Base-by-base conservation (phyloP, 2,888 invertebrate species). In the Pyrgus malvae region DNA sequence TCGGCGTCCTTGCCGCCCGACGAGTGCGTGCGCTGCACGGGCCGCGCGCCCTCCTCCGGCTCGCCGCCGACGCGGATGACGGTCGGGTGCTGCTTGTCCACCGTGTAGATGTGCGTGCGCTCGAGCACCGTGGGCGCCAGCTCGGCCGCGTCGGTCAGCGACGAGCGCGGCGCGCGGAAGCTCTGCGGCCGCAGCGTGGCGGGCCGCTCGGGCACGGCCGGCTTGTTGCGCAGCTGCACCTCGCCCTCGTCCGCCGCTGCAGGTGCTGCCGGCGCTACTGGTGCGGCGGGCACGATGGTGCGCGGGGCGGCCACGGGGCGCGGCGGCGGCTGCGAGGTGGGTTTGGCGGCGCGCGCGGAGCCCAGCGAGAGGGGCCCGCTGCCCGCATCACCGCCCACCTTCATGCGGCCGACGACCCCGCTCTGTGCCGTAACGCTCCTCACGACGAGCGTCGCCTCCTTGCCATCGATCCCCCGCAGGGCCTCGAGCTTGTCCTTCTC, bases 191-290 rank as follows among this genome's bases (percentile, higher is more conserved):
- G 90, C 56, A 95, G 84, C 40, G 93, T 92, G 33, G 94, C 93
- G 44, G 96, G 96, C 53, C 96, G 91, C 77, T 96, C 95, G 45
- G 96, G 96, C 63, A 96, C 93, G 46, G 94, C 94, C 4, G 96
- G 96, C 80, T 96, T 96, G 73, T 92, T 87, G 19, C 93, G 90
- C 61, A 93, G 74, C 70, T 90, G 91, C 38, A 93, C 92, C 40
- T 78, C 80, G 25, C 68, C 79, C 19, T 79, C 79, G 17, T 74
- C 75, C 11, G 72, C 14, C 14, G 35, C 1, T 2, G 35, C 16
- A 16, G 35, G 31, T 2, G 31, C 12, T 3, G 31, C 76, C 60
- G 69, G 58, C 48, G 58, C 64, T 5, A 9, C 1, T 3, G 12
- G n/a, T 11, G 31, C 12, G 12, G 12, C 16, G 35, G 84, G 83